Evolutionary conservation across 2,797 vertebrate genomes (phyloP).

Genomic region (Sitta carolinensis): DNA sequence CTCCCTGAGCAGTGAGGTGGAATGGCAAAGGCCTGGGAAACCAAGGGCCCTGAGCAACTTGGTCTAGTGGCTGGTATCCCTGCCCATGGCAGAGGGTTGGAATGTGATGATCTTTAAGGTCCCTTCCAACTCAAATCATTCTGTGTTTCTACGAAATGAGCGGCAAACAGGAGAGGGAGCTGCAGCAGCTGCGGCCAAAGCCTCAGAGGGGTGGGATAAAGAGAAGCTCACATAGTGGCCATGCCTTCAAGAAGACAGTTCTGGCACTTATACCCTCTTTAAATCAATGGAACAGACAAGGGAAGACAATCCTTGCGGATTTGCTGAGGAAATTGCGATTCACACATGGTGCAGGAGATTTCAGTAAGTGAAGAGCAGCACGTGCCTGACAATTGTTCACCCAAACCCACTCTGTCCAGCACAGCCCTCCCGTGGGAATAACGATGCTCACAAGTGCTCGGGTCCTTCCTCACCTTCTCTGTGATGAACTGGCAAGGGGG

Average conservation of each 20-base stretch:
- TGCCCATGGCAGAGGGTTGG: neutral
- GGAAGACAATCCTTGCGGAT: neutral
- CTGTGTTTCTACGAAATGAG: neutral
- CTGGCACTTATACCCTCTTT: neutral
- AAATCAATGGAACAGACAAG: neutral
- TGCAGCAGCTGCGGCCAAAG: neutral
- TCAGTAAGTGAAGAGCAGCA: neutral
- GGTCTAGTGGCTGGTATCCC: neutral
- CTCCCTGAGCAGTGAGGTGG: neutral
- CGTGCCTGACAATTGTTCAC: fast-evolving
- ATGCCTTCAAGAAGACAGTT: neutral
- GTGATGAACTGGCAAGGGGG: fast-evolving
- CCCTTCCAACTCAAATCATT: neutral
- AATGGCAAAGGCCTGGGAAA: neutral
- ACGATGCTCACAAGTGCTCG: fast-evolving
- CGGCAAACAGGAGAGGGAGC: neutral
- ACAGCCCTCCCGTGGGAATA: fast-evolving
- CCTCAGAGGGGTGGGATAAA: neutral
- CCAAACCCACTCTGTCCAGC: neutral
- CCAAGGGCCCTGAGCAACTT: neutral
- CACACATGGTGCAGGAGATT: neutral
- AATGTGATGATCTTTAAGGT: neutral
- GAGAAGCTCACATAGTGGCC: neutral
- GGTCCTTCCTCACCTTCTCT: neutral
- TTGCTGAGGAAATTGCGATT: neutral